Evolutionary conservation across 2,113 vertebrate species (phyloP).

Genomic region (Dipodomys stephensi): DNA sequence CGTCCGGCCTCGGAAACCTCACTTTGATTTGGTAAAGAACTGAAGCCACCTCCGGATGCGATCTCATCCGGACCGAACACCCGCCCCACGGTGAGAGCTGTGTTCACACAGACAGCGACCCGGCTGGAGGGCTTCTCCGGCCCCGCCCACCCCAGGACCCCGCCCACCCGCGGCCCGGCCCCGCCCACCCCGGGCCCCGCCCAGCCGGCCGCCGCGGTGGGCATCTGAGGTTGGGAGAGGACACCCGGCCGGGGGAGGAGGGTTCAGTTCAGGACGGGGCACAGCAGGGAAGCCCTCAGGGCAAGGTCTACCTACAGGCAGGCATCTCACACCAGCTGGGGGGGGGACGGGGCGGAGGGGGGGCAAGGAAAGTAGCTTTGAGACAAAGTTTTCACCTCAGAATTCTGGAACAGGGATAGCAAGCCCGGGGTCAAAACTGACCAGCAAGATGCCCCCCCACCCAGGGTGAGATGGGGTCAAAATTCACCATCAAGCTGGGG

Average conservation of each 20-base stretch:
- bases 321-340: background rate
- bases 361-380: background rate
- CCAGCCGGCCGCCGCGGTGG: background rate
- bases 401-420: background rate
- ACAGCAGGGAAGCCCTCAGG: background rate
- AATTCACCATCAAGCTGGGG: background rate
- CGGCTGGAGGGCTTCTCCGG: background rate
- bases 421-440: background rate
- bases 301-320: background rate
- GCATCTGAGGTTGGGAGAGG: background rate
- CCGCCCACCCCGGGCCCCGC: background rate
- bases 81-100: slow-evolving; percentile 57
- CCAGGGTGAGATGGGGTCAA: too few species aligned
- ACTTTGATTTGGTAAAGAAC: slow-evolving; percentile 68
- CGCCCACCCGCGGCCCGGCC: too few species aligned
- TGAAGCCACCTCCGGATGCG: slow-evolving; percentile 6
- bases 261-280: background rate
- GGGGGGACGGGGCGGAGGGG: too few species aligned
- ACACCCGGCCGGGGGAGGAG: background rate
- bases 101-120: slow-evolving; percentile 44
- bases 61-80: slow-evolving; percentile 61
- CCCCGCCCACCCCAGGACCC: background rate
- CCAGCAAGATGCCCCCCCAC: background rate
- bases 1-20: slow-evolving; percentile 2
- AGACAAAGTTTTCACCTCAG: background rate